phyloP scores from a whole-genome alignment of 2,113 vertebrate species.

The Gallinago jamesoni region DNA sequence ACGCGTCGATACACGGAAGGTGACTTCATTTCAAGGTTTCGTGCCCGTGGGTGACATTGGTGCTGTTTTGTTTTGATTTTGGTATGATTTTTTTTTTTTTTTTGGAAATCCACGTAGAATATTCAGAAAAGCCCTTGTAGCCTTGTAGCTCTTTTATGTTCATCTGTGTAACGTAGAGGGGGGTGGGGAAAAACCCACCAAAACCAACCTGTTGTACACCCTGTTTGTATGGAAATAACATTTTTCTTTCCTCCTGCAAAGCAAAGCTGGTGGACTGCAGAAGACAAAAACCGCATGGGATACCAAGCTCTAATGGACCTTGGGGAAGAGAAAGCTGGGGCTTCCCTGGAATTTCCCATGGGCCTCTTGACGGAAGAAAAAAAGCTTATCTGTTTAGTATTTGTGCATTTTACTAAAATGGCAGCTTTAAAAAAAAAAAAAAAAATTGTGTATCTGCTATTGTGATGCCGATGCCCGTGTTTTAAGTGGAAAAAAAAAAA shows the following conservation, averaged over 20 bases:
- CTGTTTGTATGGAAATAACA: conserved; percentile 76
- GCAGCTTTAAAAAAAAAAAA: conserved; percentile 82
- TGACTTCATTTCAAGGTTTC: conserved; percentile 66
- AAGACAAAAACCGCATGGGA: conserved; percentile 69
- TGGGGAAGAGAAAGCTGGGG: conserved; percentile 78
- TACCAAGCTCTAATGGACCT: conserved; percentile 80
- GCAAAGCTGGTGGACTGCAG: conserved; percentile 79
- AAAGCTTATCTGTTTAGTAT: conserved; percentile 88
- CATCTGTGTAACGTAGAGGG: conserved; percentile 57
- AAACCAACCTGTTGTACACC: not conserved
- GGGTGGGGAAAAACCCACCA: no score
- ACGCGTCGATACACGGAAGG: conserved; percentile 52
- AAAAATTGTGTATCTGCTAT: conserved; percentile 93
- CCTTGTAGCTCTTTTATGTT: conserved; percentile 67
- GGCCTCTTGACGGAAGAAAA: conserved; percentile 78
- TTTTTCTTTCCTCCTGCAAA: conserved; percentile 79
- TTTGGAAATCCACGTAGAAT: conserved; percentile 61
- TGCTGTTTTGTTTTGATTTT: conserved; percentile 62
- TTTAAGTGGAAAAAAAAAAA: conserved; percentile 90
- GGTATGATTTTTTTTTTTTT: not conserved
- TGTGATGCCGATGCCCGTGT: conserved; percentile 95
- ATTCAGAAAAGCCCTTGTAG: conserved; percentile 71
- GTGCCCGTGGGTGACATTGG: conserved; percentile 71
- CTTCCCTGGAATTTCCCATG: conserved; percentile 80
- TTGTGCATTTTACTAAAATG: conserved; percentile 93